Evolutionary conservation across 2,113 vertebrate species (phyloP).

Genomic region (Verasper variegatus): DNA sequence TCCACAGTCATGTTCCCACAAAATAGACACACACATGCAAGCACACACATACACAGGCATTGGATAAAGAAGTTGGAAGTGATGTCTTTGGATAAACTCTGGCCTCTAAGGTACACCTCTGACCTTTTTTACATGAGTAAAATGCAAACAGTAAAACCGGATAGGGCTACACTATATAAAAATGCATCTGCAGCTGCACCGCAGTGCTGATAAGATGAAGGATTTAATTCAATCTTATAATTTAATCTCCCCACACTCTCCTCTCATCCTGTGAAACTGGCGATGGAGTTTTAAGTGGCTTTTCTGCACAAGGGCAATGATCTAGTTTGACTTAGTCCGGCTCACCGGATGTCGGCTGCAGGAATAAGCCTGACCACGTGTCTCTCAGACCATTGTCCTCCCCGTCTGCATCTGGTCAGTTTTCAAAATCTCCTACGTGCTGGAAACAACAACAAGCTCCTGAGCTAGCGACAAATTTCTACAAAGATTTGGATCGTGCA

Average conservation of each 20-base stretch:
- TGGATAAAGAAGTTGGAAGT: constrained; percentile 36
- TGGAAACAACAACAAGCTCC: background rate
- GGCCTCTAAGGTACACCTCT: constrained; percentile 30
- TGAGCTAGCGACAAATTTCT: background rate
- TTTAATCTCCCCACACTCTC: constrained; percentile 41
- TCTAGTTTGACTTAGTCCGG: background rate
- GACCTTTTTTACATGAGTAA: constrained; percentile 41
- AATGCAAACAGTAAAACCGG: constrained; percentile 27
- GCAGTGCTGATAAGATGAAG: constrained; percentile 37
- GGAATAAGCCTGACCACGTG: background rate
- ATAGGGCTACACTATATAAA: constrained; percentile 14
- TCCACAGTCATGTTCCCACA: constrained; percentile 72
- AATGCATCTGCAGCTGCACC: constrained; percentile 27
- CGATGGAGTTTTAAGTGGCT: constrained; percentile 38
- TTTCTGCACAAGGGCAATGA: constrained; percentile 28
- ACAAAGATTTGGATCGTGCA: background rate
- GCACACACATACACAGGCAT: background rate
- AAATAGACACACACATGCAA: constrained; percentile 63
- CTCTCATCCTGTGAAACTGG: constrained; percentile 18
- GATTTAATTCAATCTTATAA: constrained; percentile 50
- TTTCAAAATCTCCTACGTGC: background rate
- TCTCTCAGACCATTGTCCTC: background rate
- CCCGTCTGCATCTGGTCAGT: background rate
- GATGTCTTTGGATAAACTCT: constrained; percentile 44
- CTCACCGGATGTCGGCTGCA: background rate